Evolutionary conservation across 2,113 vertebrate genomes (phyloP).

Genomic region (Chunga burmeisteri): DNA sequence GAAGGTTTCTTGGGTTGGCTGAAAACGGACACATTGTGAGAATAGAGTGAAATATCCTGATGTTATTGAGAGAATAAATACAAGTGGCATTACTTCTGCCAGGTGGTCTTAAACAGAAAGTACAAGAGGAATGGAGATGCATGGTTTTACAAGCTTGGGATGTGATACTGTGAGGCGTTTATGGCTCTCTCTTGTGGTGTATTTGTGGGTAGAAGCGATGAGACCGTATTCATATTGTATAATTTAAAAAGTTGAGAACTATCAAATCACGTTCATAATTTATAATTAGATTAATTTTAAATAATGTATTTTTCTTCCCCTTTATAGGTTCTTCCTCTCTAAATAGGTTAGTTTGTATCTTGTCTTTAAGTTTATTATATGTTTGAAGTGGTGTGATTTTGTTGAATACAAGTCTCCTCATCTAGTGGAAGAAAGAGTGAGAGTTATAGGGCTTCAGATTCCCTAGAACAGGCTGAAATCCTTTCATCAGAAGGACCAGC

Average conservation of each 20-base stretch:
- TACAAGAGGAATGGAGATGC: neutral
- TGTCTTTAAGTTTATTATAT: neutral
- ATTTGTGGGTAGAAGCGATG: neutral
- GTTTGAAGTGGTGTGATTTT: neutral
- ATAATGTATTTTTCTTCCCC: neutral
- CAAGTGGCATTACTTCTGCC: neutral
- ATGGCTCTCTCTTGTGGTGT: neutral
- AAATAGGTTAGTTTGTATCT: neutral
- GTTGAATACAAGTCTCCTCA: neutral
- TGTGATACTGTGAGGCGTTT: neutral
- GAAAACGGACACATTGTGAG: neutral
- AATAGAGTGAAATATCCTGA: neutral
- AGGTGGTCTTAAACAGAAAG: neutral
- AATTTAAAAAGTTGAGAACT: neutral
- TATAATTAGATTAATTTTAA: neutral
- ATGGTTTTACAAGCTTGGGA: neutral
- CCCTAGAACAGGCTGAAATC: neutral
- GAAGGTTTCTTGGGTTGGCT: neutral
- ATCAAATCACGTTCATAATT: neutral
- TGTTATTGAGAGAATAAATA: neutral
- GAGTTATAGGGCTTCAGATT: neutral
- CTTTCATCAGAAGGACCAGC: neutral
- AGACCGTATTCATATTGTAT: accelerated
- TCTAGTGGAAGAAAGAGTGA: neutral
- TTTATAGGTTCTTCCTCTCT: neutral